Conservation (phyloP, 2,888 invertebrate genomes). For the Poecilobothrus nobilitatus region DNA sequence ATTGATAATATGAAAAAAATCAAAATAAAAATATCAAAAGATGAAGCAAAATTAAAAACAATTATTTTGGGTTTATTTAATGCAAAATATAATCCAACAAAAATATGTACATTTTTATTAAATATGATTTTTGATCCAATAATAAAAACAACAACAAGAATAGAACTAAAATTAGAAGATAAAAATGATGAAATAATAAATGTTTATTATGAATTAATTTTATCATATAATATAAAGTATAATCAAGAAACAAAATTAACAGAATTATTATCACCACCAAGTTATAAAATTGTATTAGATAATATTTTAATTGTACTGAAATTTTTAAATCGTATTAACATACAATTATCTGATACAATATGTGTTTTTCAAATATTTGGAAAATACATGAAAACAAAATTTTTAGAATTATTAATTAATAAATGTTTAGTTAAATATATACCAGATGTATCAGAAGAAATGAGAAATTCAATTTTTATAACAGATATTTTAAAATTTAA, state of each 20-base stretch:
- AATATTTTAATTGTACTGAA: conserved; percentile 33
- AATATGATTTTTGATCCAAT: conserved; percentile 40
- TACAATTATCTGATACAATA: conserved; percentile 31
- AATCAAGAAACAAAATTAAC: conserved; percentile 24
- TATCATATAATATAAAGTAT: conserved; percentile 38
- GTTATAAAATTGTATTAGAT: conserved; percentile 37
- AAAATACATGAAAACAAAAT: conserved; percentile 48
- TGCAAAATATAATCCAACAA: conserved; percentile 37
- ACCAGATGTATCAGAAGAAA: conserved; percentile 63
- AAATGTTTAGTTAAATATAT: conserved; percentile 68
- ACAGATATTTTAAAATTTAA: conserved; percentile 59
- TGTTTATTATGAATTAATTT: conserved; percentile 29
- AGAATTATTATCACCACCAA: conserved; percentile 30
- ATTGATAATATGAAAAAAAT: conserved; percentile 36
- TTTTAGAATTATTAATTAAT: conserved; percentile 58
- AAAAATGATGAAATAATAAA: too few species aligned
- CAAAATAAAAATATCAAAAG: conserved; percentile 35
- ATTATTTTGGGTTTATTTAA: conserved; percentile 38
- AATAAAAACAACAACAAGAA: conserved; percentile 26
- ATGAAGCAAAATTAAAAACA: conserved; percentile 35
- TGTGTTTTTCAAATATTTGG: conserved; percentile 46
- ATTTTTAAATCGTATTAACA: conserved; percentile 36
- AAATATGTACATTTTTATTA: conserved; percentile 38
- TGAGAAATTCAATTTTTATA: conserved; percentile 58
- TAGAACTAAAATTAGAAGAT: too few species aligned